phyloP scores from a whole-genome alignment of 1,140 invertebrate species.

The Lucilia cuprina region DNA sequence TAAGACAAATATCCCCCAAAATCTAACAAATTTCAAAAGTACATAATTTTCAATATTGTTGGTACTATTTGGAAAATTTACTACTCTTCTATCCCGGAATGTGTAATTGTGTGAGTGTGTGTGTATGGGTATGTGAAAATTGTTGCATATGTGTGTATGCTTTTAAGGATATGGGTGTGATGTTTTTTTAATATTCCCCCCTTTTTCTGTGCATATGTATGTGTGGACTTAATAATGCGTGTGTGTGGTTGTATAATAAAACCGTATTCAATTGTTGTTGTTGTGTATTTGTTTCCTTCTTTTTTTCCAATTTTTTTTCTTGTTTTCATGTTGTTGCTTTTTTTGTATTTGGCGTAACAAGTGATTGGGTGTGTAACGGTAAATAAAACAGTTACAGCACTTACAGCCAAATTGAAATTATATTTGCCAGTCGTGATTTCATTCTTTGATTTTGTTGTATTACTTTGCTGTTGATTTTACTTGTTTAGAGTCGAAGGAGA shows the following conservation, averaged over 20 bases:
- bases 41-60: too few species aligned
- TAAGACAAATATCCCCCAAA: too few species aligned
- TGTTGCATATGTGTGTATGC: not conserved
- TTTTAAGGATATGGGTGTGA: not conserved
- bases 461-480: not conserved
- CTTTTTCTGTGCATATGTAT: not conserved
- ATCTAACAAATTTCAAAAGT: too few species aligned
- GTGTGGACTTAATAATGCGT: not conserved
- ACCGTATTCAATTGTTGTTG: not conserved
- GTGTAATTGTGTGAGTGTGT: not conserved
- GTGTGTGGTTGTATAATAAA: not conserved
- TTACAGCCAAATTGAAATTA: conserved; percentile 12
- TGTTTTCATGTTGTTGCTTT: too few species aligned
- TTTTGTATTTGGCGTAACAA: not conserved
- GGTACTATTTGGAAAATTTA: too few species aligned
- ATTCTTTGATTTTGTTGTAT: not conserved
- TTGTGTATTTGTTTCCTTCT: not conserved
- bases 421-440: conserved; percentile 12
- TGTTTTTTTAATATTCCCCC: not conserved
- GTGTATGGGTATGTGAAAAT: not conserved
- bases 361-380: conserved; percentile 13
- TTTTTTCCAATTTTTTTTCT: too few species aligned
- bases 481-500: not conserved
- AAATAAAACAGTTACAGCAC: not conserved
- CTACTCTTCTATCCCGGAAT: not conserved